Evolutionary conservation across 2,113 vertebrate genomes (phyloP).

Genomic region (Macrotis lagotis): DNA sequence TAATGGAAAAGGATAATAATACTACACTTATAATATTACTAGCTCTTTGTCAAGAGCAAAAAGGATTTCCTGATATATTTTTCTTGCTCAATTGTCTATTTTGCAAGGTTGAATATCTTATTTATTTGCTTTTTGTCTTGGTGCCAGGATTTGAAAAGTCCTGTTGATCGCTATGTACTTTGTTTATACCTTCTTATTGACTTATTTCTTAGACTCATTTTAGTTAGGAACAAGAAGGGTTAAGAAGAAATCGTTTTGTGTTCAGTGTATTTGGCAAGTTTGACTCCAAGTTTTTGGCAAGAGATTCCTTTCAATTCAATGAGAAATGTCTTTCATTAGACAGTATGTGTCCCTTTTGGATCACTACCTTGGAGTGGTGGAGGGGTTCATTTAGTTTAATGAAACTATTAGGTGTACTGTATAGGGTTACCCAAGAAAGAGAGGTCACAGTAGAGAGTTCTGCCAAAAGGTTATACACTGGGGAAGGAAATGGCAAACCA

Average conservation of each 20-base stretch:
- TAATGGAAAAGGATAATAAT: slow-evolving; percentile 61
- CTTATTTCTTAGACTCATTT: slow-evolving; percentile 33
- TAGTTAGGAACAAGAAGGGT: slow-evolving; percentile 7
- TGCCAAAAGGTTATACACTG: neutral
- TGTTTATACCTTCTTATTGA: neutral
- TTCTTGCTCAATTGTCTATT: slow-evolving; percentile 55
- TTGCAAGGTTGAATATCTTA: slow-evolving; percentile 30
- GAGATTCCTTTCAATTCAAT: slow-evolving; percentile 26
- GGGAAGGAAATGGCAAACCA: neutral
- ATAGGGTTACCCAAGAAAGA: neutral
- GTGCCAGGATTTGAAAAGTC: slow-evolving; percentile 3
- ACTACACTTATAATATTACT: slow-evolving; percentile 57
- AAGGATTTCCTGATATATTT: slow-evolving; percentile 63
- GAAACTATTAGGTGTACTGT: neutral
- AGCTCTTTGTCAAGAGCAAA: slow-evolving; percentile 55
- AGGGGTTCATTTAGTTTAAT: neutral
- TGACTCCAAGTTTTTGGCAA: slow-evolving; percentile 10
- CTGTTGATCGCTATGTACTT: slow-evolving; percentile 41
- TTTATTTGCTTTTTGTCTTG: slow-evolving; percentile 40
- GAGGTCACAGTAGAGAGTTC: neutral
- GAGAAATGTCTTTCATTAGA: neutral
- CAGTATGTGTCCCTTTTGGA: neutral
- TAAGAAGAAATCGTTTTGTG: neutral
- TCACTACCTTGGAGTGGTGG: neutral
- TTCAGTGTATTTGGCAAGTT: slow-evolving; percentile 34